phyloP scores from a whole-genome alignment of 2,797 vertebrate species.

The Malurus splendens region DNA sequence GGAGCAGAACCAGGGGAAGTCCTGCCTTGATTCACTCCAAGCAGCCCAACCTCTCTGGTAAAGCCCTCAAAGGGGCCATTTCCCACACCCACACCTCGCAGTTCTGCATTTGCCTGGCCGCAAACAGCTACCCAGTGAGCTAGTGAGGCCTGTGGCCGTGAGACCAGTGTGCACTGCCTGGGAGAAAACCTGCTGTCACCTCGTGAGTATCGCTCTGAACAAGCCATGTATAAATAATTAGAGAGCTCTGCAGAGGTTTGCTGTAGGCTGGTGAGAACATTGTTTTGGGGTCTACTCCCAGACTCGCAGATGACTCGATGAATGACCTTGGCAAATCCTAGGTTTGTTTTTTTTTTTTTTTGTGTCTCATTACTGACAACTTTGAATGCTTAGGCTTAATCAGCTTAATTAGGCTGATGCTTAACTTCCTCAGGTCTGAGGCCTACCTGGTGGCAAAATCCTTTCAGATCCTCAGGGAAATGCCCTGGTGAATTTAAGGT shows the following conservation, averaged over 20 bases:
- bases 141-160: not conserved
- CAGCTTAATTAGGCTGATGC: not conserved
- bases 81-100: not conserved
- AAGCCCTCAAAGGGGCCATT: not conserved
- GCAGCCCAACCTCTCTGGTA: not conserved
- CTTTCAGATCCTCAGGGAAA: not conserved
- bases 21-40: rapidly evolving
- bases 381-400: not conserved
- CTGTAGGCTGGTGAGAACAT: not conserved
- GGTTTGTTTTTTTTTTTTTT: not conserved
- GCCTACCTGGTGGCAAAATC: not conserved
- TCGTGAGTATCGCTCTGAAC: not conserved
- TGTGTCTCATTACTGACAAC: not conserved
- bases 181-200: not conserved
- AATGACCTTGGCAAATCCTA: not conserved
- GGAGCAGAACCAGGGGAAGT: not conserved
- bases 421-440: not conserved
- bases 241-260: not conserved
- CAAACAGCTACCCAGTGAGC: not conserved
- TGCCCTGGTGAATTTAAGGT: not conserved
- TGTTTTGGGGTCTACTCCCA: not conserved
- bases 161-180: not conserved
- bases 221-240: not conserved
- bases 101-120: not conserved
- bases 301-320: not conserved